Conservation (phyloP, 2,113 vertebrate species). For the Hippolais icterina region DNA sequence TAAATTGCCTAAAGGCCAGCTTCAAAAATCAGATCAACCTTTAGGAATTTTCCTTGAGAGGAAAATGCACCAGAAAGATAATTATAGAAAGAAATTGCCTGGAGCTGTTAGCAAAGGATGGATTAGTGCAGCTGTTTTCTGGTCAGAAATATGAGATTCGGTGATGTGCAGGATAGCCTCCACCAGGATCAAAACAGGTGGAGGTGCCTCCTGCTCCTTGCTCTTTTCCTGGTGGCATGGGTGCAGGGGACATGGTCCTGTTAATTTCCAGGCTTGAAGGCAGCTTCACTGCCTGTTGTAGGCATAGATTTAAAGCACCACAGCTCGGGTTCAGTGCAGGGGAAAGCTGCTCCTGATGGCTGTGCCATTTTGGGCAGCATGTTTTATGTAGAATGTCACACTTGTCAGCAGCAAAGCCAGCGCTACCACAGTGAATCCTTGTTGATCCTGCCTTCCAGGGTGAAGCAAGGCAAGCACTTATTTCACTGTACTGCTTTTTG, state of each 20-base stretch:
- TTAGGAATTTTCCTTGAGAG: constrained; percentile 27
- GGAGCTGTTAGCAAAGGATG: background rate
- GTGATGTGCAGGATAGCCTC: background rate
- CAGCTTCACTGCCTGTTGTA: background rate
- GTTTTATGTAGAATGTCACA: background rate
- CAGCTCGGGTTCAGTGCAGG: background rate
- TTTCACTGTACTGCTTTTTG: background rate
- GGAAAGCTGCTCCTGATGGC: background rate
- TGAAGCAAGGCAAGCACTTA: background rate
- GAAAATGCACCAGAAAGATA: background rate
- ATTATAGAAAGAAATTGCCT: background rate
- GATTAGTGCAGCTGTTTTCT: background rate
- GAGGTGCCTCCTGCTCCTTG: background rate
- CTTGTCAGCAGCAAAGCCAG: background rate
- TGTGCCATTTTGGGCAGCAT: background rate
- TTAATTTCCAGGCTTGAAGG: background rate
- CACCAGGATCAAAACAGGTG: background rate
- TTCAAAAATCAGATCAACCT: background rate
- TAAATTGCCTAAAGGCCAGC: background rate
- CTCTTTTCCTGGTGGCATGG: background rate
- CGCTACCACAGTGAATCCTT: background rate
- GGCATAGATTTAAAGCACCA: background rate
- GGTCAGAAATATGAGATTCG: background rate
- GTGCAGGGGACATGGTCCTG: fast-evolving
- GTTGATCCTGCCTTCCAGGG: constrained; percentile 25